phyloP scores from a whole-genome alignment of 92 coral and sea anemone species.

The Phenganax marumi region DNA sequence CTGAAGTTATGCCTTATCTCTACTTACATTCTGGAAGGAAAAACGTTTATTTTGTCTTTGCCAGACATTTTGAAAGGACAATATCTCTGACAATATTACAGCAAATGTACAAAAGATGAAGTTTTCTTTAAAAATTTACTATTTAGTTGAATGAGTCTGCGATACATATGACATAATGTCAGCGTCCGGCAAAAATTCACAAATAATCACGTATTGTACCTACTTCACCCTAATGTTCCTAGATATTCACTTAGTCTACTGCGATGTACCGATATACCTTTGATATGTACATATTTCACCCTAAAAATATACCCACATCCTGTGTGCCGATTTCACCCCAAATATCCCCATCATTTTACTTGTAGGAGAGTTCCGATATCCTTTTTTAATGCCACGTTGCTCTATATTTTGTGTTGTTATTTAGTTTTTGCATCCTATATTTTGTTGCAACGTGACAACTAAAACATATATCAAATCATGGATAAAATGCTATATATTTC shows the following conservation, averaged over 20 bases:
- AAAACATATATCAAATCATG: conserved; percentile 14
- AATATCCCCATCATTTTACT: neutral
- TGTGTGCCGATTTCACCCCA: neutral
- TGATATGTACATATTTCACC: neutral
- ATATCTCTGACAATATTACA: neutral
- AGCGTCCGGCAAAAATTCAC: no score
- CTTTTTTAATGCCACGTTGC: conserved; percentile 92
- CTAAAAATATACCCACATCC: neutral
- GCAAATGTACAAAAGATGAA: conserved; percentile 3
- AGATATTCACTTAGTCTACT: no score
- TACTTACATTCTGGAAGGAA: conserved; percentile 97
- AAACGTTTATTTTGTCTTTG: conserved; percentile 80
- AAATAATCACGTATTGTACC: no score
- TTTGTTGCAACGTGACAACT: conserved; percentile 20
- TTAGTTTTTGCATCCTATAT: neutral
- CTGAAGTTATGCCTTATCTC: neutral
- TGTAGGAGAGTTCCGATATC: neutral
- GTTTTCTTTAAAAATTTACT: neutral
- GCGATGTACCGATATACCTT: neutral
- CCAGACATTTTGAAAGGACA: conserved; percentile 72
- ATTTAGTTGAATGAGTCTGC: neutral
- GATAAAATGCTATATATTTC: conserved; percentile 19
- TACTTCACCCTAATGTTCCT: neutral
- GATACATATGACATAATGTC: neutral
- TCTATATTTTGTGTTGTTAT: conserved; percentile 62